Percentiles rank a stretch among this genome's conserved stretches.
Conservation (phyloP, 2,797 vertebrate species). For the Danio tinwini region DNA sequence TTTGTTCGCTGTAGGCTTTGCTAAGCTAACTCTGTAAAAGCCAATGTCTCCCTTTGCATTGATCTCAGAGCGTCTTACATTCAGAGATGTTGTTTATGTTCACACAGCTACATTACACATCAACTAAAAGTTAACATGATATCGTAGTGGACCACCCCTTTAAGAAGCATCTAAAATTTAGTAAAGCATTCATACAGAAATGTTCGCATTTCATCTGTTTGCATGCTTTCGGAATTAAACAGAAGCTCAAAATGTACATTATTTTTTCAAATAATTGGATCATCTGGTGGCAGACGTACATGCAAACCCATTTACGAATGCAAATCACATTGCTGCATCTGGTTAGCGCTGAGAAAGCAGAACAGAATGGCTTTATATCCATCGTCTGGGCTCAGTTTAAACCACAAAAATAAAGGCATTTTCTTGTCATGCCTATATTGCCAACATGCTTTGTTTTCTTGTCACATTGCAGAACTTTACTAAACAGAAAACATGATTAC, state of each 20-base stretch:
- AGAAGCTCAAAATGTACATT: slow-evolving; percentile 13
- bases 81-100: no score
- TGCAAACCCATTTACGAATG: slow-evolving; percentile 29
- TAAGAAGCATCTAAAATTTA: not conserved
- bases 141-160: no score
- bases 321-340: not conserved
- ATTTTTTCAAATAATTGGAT: slow-evolving; percentile 22
- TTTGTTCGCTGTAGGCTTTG: no score
- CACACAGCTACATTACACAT: no score
- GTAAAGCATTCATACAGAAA: not conserved
- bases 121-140: no score
- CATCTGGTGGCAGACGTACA: slow-evolving; percentile 1
- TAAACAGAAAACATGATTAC: slow-evolving; percentile 1
- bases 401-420: not conserved
- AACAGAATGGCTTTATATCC: not conserved
- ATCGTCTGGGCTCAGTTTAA: not conserved
- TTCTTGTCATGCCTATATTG: not conserved
- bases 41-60: no score
- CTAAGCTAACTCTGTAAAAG: no score
- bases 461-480: slow-evolving; percentile 8
- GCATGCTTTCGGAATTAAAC: slow-evolving; percentile 26
- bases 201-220: not conserved
- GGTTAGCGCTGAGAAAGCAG: not conserved
- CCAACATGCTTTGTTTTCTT: slow-evolving; percentile 3
- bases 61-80: no score